Evolutionary conservation across 2,797 vertebrate species (phyloP).

Genomic region (Parauchenoglanis ngamensis): DNA sequence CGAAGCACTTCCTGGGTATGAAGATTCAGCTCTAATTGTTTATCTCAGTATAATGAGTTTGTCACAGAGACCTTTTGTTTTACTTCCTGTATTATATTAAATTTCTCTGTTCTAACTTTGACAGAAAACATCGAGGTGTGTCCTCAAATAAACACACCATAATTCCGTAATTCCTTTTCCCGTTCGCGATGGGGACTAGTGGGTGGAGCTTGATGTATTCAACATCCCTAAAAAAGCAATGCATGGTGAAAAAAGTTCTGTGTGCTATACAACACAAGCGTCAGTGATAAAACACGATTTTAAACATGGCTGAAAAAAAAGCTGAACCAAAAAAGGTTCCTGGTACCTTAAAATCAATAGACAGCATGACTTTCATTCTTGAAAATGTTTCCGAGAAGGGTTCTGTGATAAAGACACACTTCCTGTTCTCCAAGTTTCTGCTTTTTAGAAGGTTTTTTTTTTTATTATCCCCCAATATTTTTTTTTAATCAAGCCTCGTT

Average conservation of each 20-base stretch:
- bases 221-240: too few relatives aligned
- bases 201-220: background rate
- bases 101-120: background rate
- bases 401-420: background rate
- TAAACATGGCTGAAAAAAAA: background rate
- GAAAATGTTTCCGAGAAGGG: background rate
- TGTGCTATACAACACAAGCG: background rate
- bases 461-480: too few relatives aligned
- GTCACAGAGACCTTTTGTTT: background rate
- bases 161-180: background rate
- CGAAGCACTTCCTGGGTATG: background rate
- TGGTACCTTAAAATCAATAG: background rate
- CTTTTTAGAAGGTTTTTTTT: background rate
- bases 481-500: background rate
- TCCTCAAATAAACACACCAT: too few relatives aligned
- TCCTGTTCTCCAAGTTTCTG: background rate
- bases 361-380: background rate
- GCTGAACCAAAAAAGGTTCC: background rate
- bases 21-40: background rate
- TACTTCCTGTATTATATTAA: background rate
- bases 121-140: background rate
- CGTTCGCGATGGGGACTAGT: background rate
- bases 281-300: background rate
- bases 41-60: background rate
- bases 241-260: too few relatives aligned